Base-by-base conservation (phyloP, 1,140 invertebrate species). In the Drosophila suzukii region DNA sequence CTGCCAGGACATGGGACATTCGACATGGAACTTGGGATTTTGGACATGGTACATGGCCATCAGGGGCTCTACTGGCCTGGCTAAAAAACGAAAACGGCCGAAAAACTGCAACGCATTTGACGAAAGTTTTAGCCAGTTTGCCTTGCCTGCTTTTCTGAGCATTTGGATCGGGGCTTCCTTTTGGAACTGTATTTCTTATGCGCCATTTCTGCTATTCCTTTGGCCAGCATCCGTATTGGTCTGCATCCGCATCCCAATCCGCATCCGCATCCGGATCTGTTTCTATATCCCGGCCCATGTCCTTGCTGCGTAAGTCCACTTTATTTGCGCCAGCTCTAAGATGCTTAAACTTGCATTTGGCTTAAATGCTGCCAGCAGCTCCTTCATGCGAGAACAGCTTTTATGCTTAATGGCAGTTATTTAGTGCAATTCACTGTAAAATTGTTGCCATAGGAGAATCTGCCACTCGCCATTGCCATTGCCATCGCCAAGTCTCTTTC, bases 401-500 rank as follows among this genome's bases (percentile, higher is more conserved):
- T 90, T 90, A 91, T 91, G 78, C 81, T 90, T 90, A 90, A 90
- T 90, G 76, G 86, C 76, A 83, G 86, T 90, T 90, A 86, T 90
- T 90, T 90, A 90, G 86, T 86, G 86, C 75, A 90, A 84, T 90
- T 90, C 84, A 85, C 81, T 82, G 81, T 89, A 77, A 90, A 90
- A 85, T 90, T 85, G 85, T 82, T 76, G 84, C 81, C 79, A 88
- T 79, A 70, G 60, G 68, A 81, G 65, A 81, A 78, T 78, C 66
- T 78, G 70, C 74, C 59, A 65, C 62, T 78, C 67, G 67, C 74
- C 65, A 58, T 39, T 41, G 49, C 51, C 55, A 27, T 36, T 56
- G 60, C 65, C 62, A 59, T 46, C 46, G 53, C 51, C 55, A 27
- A 58, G 57, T 57, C 56, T 43, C 49, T 56, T 51, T 49, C 51